Conservation (phyloP, 2,113 vertebrate species). For the Callopanchax toddi region DNA sequence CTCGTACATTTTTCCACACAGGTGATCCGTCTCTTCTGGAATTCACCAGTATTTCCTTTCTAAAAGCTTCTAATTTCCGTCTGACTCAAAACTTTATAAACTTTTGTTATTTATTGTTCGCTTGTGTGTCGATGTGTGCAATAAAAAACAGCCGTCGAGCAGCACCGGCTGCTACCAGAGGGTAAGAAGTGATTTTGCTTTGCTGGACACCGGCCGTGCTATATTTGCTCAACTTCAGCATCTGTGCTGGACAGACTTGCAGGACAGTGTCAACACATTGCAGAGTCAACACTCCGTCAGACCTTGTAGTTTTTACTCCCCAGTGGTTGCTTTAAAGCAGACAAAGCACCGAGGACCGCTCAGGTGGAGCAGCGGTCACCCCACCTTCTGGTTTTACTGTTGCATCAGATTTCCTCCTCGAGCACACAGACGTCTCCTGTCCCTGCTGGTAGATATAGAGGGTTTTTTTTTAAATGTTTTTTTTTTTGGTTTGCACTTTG, state of each 20-base stretch:
- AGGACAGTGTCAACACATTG: constrained; percentile 28
- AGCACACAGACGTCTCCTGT: constrained; percentile 11
- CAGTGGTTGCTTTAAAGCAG: constrained; percentile 21
- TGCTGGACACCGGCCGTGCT: constrained; percentile 30
- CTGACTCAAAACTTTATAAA: background rate
- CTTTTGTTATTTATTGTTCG: too few species aligned
- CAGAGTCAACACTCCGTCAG: constrained; percentile 51
- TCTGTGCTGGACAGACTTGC: constrained; percentile 34
- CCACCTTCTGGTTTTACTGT: constrained; percentile 18
- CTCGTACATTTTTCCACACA: constrained; percentile 12
- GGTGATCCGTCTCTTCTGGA: background rate
- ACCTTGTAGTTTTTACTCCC: constrained; percentile 23
- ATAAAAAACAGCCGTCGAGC: background rate
- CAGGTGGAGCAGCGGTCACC: constrained; percentile 31
- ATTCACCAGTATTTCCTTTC: background rate
- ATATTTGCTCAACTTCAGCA: constrained; percentile 48
- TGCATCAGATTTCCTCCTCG: background rate
- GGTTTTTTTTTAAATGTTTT: constrained; percentile 43
- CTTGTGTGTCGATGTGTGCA: too few species aligned
- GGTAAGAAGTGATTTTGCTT: constrained; percentile 45
- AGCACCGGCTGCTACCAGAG: background rate
- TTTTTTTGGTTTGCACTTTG: constrained; percentile 56
- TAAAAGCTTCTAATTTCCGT: background rate
- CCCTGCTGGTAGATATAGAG: background rate
- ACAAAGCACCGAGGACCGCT: constrained; percentile 34